Evolutionary conservation across 2,113 vertebrate genomes (phyloP).

Genomic region (Maccullochella peelii): DNA sequence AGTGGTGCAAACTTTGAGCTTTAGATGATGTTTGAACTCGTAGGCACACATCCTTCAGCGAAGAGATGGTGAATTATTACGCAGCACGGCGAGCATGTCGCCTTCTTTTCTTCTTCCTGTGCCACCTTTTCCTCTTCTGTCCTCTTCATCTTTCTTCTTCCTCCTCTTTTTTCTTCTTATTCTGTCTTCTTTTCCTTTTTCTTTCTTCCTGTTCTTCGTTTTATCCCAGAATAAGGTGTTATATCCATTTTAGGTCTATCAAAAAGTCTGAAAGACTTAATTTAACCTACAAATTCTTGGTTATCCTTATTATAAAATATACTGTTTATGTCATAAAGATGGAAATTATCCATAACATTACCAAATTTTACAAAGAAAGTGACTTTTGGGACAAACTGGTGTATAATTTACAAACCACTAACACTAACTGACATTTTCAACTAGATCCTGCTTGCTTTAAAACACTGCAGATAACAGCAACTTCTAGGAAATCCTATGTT

Average conservation of each 20-base stretch:
- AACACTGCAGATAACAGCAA: background rate
- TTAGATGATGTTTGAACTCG: slow-evolving; percentile 51
- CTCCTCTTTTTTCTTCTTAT: background rate
- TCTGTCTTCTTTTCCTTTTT: background rate
- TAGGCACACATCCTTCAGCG: slow-evolving; percentile 6
- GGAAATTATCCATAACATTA: background rate
- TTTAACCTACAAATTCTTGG: background rate
- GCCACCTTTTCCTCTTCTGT: background rate
- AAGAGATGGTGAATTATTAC: slow-evolving; percentile 6
- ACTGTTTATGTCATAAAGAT: background rate
- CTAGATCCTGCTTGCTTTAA: background rate
- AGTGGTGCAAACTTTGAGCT: slow-evolving; percentile 71
- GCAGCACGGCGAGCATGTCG: background rate
- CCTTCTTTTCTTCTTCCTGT: background rate
- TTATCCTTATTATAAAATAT: background rate
- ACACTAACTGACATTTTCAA: too few species aligned
- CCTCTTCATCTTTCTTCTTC: background rate
- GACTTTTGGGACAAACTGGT: background rate
- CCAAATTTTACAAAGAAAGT: background rate
- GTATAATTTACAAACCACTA: too few species aligned
- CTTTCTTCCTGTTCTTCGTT: background rate
- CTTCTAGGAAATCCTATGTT: background rate
- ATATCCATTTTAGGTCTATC: background rate
- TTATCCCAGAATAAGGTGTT: background rate
- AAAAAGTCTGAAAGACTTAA: background rate